Base-by-base conservation (phyloP, 2,888 invertebrate genomes). In the Tachina grossa region DNA sequence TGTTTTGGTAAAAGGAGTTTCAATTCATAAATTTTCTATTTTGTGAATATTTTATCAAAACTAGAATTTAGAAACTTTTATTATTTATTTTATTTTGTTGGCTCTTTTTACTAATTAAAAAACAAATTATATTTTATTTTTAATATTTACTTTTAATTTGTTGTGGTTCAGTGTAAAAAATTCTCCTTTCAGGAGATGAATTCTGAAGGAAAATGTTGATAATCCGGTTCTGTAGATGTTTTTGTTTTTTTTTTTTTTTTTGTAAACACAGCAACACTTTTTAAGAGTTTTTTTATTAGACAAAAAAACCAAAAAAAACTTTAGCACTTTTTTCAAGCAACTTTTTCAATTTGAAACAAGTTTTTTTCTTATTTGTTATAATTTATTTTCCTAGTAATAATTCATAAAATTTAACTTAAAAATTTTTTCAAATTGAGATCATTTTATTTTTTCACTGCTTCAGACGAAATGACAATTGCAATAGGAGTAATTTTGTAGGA, bases 151-250 rank as follows among this genome's bases (percentile, higher is more conserved):
- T 66, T 83, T 83, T 31, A 59, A 45, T 55, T 22, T 66, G 47
- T 66, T 72, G 14, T 13, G n/a, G 43, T 43, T 75, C 9, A 47
- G 9, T 45, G 31, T n/a, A 57, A 78, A 71, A 39, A 71, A 39
- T 65, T 66, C 51, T 39, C 49, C 47, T 61, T 53, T 9, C 11
- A 10, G 16, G 53, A 57, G 53, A 77, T 45, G 80, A 61, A 31
- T 77, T 82, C 45, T 75, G 65, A 22, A 63, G 68, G 49, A 63
- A 83, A 79, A 68, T 76, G 85, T 80, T 72, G 85, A 49, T 85
- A 72, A 85, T 85, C 85, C 85, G 76, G 85, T 85, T 85, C 16
- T 80, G 45, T 22, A 49, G 66, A 19, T 59, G 49, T 61, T 75
- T 22, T 41, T 31, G 45, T 61, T 45, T 75, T 65, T 19, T 61